Conservation (phyloP, 2,797 vertebrate genomes). For the Microctenopoma steveboyesi region DNA sequence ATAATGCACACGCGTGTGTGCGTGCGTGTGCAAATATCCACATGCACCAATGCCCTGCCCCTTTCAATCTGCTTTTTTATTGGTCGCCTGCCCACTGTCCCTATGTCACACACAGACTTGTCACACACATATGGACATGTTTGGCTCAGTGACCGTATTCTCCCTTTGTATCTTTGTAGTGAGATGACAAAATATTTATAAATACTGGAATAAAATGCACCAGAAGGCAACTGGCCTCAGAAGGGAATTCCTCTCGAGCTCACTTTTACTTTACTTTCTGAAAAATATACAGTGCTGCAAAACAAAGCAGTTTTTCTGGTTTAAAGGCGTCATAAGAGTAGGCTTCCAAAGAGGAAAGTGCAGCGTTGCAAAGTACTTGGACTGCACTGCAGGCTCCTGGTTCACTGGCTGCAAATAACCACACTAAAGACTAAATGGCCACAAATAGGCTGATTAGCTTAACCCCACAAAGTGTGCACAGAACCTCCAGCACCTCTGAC, state of each 20-base stretch:
- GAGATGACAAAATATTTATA: constrained; percentile 7
- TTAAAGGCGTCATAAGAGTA: constrained; percentile 43
- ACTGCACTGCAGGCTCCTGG: constrained; percentile 32
- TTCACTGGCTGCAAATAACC: constrained; percentile 37
- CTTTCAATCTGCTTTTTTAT: constrained; percentile 48
- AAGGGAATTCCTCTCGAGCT: constrained; percentile 38
- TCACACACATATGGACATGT: constrained; percentile 6
- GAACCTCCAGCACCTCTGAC: too few species aligned
- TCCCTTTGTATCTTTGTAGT: constrained; percentile 30
- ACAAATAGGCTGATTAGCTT: constrained; percentile 10
- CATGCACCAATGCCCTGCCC: constrained; percentile 41
- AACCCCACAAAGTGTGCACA: constrained; percentile 8
- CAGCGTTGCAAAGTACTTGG: constrained; percentile 44
- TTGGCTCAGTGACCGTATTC: constrained; percentile 26
- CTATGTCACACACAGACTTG: constrained; percentile 37
- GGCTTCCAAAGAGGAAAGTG: constrained; percentile 32
- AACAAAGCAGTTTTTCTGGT: constrained; percentile 38
- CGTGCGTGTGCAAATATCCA: background rate
- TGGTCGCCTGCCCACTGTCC: constrained; percentile 50
- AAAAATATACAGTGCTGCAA: constrained; percentile 29
- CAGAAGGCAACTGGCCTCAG: constrained; percentile 30
- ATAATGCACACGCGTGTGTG: constrained; percentile 11
- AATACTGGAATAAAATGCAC: constrained; percentile 31
- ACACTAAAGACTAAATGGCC: constrained; percentile 19
- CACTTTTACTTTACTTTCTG: constrained; percentile 29